Evolutionary conservation across 2,113 vertebrate genomes (phyloP).

Genomic region (Saimiri boliviensis): DNA sequence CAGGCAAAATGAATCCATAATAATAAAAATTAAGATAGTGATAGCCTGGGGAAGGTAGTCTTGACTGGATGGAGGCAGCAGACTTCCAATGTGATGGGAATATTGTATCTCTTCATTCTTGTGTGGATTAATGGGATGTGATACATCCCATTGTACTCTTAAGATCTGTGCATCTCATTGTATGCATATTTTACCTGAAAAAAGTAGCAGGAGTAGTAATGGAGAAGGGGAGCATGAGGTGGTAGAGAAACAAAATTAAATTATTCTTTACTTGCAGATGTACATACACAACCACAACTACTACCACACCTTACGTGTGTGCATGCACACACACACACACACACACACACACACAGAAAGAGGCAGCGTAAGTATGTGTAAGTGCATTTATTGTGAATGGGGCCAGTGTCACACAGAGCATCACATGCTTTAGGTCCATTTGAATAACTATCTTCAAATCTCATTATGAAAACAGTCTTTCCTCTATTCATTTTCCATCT

Average conservation of each 20-base stretch:
- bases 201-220: not conserved
- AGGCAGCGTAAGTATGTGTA: too few species aligned
- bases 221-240: not conserved
- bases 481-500: not conserved
- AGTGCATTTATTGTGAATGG: not conserved
- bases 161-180: not conserved
- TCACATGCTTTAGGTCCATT: not conserved
- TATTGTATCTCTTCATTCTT: not conserved
- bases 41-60: too few species aligned
- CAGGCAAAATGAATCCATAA: not conserved
- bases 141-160: not conserved
- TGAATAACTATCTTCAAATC: not conserved
- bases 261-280: not conserved
- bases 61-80: not conserved
- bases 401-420: not conserved
- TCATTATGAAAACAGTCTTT: not conserved
- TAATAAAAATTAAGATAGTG: conserved; percentile 13
- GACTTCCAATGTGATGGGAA: not conserved
- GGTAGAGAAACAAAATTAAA: not conserved
- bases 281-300: not conserved
- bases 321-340: not conserved
- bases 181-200: not conserved
- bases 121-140: not conserved
- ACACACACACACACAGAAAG: not conserved
- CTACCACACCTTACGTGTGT: not conserved